Evolutionary conservation across 2,888 invertebrate species (phyloP).

Genomic region (Cephus pulcher): DNA sequence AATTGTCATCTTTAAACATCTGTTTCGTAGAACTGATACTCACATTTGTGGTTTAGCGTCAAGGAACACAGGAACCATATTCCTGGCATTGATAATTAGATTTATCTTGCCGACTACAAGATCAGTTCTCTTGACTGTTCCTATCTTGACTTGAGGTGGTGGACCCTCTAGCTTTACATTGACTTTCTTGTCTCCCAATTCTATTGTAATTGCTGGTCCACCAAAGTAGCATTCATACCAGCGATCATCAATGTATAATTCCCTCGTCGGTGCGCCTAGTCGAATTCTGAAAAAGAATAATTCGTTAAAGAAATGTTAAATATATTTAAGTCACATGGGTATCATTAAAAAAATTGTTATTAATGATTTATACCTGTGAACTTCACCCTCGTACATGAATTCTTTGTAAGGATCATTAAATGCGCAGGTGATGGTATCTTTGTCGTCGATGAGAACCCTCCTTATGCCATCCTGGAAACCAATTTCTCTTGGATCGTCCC

Average conservation of each 20-base stretch:
- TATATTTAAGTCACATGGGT: neutral
- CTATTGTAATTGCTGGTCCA: conserved; percentile 84
- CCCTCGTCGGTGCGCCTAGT: conserved; percentile 92
- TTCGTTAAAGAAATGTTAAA: conserved; percentile 34
- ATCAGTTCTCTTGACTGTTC: conserved; percentile 81
- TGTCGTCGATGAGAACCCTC: conserved; percentile 81
- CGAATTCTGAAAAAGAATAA: conserved; percentile 72
- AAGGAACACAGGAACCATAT: conserved; percentile 83
- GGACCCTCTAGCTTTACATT: conserved; percentile 89
- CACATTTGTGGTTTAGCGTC: conserved; percentile 84
- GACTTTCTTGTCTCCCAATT: conserved; percentile 82
- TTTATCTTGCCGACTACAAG: conserved; percentile 87
- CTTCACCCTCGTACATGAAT: conserved; percentile 78
- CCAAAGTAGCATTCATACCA: conserved; percentile 95
- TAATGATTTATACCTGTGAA: conserved; percentile 67
- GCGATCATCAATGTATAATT: conserved; percentile 88
- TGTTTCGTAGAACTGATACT: conserved; percentile 26
- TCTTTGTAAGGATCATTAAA: conserved; percentile 80
- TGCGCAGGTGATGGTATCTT: conserved; percentile 73
- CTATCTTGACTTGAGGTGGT: conserved; percentile 93
- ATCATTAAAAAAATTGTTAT: neutral
- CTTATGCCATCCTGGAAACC: conserved; percentile 85
- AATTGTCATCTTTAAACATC: neutral
- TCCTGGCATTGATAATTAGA: conserved; percentile 83
- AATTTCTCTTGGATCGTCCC: conserved; percentile 88